These are phyloP conservation scores for Meteorus colon DNA, from an alignment of 2,888 invertebrate genomes.

Conservation along the genomic window DNA sequence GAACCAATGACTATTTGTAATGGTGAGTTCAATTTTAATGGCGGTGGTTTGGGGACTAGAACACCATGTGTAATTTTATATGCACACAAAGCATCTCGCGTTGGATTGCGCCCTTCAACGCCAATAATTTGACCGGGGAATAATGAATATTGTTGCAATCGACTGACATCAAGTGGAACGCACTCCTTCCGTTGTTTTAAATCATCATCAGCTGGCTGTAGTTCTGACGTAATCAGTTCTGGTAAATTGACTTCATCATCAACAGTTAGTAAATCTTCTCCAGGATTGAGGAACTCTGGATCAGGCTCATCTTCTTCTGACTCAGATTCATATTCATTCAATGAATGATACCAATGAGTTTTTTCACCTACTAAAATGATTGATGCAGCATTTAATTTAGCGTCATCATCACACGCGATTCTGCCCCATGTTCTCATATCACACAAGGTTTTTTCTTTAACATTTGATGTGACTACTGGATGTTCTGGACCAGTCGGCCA, in stretches of 20 bases:
- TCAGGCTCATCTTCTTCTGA: conserved; percentile 9
- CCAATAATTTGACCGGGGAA: conserved; percentile 88
- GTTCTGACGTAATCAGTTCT: not conserved
- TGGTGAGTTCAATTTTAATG: conserved; percentile 68
- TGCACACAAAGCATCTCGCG: conserved; percentile 81
- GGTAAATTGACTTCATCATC: not conserved
- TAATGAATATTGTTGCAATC: conserved; percentile 78
- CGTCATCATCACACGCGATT: conserved; percentile 84
- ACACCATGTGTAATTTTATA: conserved; percentile 80
- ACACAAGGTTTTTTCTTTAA: conserved; percentile 67
- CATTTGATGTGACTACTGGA: conserved; percentile 56
- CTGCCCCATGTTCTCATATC: conserved; percentile 79
- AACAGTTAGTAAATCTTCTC: not conserved
- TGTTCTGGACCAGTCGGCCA: conserved; percentile 34
- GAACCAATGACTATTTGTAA: conserved; percentile 82
- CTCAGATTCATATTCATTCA: conserved; percentile 10
- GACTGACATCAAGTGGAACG: conserved; percentile 76
- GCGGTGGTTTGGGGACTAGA: conserved; percentile 71
- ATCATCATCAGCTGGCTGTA: conserved; percentile 7
- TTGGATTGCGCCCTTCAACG: conserved; percentile 82
- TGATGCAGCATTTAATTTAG: conserved; percentile 40
- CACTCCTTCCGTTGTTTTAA: conserved; percentile 22
- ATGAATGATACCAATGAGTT: conserved; percentile 42
- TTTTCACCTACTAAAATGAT: conserved; percentile 58
- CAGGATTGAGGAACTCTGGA: not conserved